phyloP scores from a whole-genome alignment of 2,113 vertebrate species.

The Sylvia atricapilla region DNA sequence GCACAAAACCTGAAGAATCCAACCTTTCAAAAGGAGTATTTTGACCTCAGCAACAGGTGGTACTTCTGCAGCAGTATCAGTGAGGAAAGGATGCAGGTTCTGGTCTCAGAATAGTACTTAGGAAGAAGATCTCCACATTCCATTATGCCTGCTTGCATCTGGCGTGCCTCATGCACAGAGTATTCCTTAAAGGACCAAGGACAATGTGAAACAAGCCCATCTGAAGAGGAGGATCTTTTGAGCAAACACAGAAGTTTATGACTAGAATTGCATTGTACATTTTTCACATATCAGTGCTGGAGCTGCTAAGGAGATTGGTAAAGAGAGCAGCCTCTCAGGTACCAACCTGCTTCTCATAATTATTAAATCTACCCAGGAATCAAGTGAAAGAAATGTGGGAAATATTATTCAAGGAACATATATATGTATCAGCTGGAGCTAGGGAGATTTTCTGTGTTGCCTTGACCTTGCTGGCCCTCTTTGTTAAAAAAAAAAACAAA shows the following conservation, averaged over 20 bases:
- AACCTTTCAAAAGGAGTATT: not conserved
- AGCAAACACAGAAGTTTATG: not conserved
- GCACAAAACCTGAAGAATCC: not conserved
- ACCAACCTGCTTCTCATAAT: not conserved
- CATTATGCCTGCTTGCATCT: not conserved
- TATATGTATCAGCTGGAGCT: not conserved
- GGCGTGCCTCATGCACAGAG: rapidly evolving
- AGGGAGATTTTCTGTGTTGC: not conserved
- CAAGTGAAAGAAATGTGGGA: not conserved
- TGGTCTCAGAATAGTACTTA: not conserved
- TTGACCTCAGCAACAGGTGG: not conserved
- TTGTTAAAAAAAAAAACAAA: not conserved
- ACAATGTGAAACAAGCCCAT: rapidly evolving
- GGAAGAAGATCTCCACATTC: not conserved
- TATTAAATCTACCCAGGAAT: not conserved
- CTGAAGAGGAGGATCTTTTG: not conserved
- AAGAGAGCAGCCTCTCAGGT: not conserved
- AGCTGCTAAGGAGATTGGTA: not conserved
- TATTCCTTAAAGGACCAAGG: not conserved
- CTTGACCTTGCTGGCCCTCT: not conserved
- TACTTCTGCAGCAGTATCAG: not conserved
- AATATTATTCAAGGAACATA: not conserved
- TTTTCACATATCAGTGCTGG: not conserved
- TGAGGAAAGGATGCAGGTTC: not conserved
- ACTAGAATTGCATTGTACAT: not conserved